Evolutionary conservation across 1,140 invertebrate genomes (phyloP), one percentile per base, ranked within the genome.

Genomic region (Venturia canescens): DNA sequence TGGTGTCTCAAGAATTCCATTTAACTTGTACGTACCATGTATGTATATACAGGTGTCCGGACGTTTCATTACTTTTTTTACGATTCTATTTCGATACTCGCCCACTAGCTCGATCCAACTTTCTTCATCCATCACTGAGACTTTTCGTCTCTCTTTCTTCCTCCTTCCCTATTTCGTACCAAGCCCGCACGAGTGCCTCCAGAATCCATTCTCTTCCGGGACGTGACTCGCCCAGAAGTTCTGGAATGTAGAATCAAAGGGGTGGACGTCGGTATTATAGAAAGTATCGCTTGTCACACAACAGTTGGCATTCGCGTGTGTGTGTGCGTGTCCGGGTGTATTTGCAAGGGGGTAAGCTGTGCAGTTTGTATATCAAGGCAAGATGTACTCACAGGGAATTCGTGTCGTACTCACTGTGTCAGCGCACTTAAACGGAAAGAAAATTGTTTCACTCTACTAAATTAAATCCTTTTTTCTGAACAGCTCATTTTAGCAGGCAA

Each of bases 201-300:
- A 70, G 69, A 78, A 82, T 82, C 69, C 76, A 79, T 82, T 82
- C 60, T 53, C 50, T 69, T 69, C 29, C 34, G 60, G 31, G 69
- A 82, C 80, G 80, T 82, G 76, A 82, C 76, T 79, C 27, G 38
- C n/a, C 26, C 53, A 38, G 67, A 78, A 78, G 57, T 78, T 31
- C 13, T 63, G 80, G 76, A 82, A 82, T 82, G 78, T 74, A 38
- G 60, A 78, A 72, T 78, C 69, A 78, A 29, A 44, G 44, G 66
- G 26, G 74, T 50, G 66, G 7, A 77, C 69, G 44, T 34, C 6
- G 9, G 44, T 69, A 80, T 74, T 67, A 34, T 66, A 75, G 66
- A 6, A 31, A 29, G 66, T 69, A 69, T 69, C 66, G 27, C 29
- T 69, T 15, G 27, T 27, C 29, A 69, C 31, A 18, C 29, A 31